A percentile compares a stretch with the other conserved stretches of the same genome.
phyloP scores from a whole-genome alignment of 2,888 invertebrate species.

The Lumbricus terrestris region DNA sequence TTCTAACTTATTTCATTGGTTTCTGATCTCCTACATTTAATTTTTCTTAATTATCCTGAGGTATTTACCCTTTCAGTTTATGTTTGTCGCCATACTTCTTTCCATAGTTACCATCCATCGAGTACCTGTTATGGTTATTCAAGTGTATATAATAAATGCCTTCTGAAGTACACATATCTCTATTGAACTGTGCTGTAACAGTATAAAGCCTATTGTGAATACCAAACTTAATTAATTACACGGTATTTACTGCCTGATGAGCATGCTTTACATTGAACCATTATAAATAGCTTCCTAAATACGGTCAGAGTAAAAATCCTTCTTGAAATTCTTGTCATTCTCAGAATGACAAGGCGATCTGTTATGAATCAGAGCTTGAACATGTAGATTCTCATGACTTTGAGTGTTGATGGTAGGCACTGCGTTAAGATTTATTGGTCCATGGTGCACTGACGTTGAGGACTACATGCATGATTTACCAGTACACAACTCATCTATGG shows the following conservation, averaged over 20 bases:
- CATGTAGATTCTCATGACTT: neutral
- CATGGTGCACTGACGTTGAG: neutral
- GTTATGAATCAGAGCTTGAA: neutral
- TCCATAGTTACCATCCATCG: neutral
- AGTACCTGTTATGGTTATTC: neutral
- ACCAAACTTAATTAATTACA: neutral
- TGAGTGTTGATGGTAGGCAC: neutral
- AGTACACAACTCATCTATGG: neutral
- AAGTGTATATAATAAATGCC: neutral
- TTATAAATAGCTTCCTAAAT: neutral
- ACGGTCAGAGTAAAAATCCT: neutral
- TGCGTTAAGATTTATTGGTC: neutral
- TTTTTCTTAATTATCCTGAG: neutral
- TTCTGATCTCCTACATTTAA: neutral
- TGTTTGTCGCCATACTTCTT: conserved; percentile 3
- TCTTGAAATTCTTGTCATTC: neutral
- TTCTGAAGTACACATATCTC: no score
- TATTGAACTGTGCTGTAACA: neutral
- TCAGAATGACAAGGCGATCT: neutral
- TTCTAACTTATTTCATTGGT: neutral
- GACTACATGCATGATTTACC: neutral
- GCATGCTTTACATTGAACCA: neutral
- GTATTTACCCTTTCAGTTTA: neutral
- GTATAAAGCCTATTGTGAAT: neutral
- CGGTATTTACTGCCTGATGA: neutral